phyloP scores from a whole-genome alignment of 2,888 invertebrate species.

The Cepaea hortensis region DNA sequence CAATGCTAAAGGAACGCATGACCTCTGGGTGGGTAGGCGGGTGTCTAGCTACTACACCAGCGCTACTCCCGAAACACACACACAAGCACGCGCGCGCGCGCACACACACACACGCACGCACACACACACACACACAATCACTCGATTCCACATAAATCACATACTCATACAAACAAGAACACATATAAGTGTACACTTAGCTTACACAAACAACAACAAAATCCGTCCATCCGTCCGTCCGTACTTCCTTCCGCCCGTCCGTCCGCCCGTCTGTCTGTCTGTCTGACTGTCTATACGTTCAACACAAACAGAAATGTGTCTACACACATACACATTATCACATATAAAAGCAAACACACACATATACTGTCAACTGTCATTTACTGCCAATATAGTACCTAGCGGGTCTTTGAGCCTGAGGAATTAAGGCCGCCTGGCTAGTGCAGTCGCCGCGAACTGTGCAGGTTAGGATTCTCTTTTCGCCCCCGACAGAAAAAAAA shows the following conservation, averaged over 20 bases:
- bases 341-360: too few relatives aligned
- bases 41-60: too few relatives aligned
- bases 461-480: too few relatives aligned
- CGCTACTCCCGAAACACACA: background rate
- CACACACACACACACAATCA: constrained; percentile 19
- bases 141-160: background rate
- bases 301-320: background rate
- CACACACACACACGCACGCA: constrained; percentile 40
- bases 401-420: too few relatives aligned
- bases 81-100: constrained; percentile 27
- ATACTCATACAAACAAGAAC: background rate
- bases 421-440: too few relatives aligned
- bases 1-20: too few relatives aligned
- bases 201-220: background rate
- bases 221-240: background rate
- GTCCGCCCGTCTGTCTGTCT: background rate
- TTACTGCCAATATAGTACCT: too few relatives aligned
- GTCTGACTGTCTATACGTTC: background rate
- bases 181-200: background rate
- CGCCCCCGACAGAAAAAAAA: too few relatives aligned
- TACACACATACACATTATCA: background rate
- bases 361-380: too few relatives aligned
- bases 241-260: background rate
- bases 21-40: too few relatives aligned
- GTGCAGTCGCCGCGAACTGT: too few relatives aligned